Evolutionary conservation across 1,140 invertebrate genomes (phyloP), one percentile per base, ranked within the genome.

Genomic region (Amyelois transitella): DNA sequence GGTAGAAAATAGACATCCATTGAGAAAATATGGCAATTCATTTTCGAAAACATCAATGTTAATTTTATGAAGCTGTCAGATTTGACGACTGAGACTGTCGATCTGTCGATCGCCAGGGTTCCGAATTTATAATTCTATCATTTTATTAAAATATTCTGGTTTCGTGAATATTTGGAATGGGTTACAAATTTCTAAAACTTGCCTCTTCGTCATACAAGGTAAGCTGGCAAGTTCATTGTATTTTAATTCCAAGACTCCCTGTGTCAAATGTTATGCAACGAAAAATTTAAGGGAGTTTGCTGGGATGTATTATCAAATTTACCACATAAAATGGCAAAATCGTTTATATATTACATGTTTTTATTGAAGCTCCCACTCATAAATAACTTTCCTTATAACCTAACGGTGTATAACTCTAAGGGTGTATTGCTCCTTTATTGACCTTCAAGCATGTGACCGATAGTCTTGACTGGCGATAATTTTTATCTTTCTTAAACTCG

Each of bases 401-500:
- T 19, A 0, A 10, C 19, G 5, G 21, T 48, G 0, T 48, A 48
- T 21, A n/a, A 2, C n/a, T 21, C 2, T 48, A 19, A 4, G 2
- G 5, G 20, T 12, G 20, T 20, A 14, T 14, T 14, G 5, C 2
- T 21, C n/a, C 7, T n/a, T 4, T 54, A 63, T 66, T 84, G 83
- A 85, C 83, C 83, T 86, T 85, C 75, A 85, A 64, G 71, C 75
- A 85, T 81, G 77, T 85, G 80, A 86, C 75, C 71, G 69, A 55
- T 59, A 70, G 64, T 64, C 55, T n/a, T 18, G 54, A 28, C 2
- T 24, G 51, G 21, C 24, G 57, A 50, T 53, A 18, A 8, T 12
- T 58, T 51, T 21, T 58, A n/a, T n/a, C n/a, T 43, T 38, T 49
- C 45, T 50, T 47, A 18, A 47, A 51, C 25, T 7, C 25, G 7